Conservation (phyloP, 2,888 invertebrate genomes). For the Eristalis arbustorum region DNA sequence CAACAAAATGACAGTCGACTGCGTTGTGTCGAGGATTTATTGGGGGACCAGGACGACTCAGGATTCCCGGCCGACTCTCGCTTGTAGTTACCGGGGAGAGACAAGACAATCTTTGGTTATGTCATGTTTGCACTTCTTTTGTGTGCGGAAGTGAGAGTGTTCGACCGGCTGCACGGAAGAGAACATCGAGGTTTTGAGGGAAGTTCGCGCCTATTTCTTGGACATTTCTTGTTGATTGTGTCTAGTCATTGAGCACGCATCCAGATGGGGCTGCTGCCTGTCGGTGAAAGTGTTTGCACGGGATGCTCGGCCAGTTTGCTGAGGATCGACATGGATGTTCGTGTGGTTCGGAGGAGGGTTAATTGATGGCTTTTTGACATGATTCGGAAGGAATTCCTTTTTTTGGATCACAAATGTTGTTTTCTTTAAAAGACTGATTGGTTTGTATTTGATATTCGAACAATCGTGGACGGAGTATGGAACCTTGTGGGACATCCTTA, state of each 20-base stretch:
- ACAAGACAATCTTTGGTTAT: constrained; percentile 66
- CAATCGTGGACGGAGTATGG: too few species aligned
- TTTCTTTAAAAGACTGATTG: too few species aligned
- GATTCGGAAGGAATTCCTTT: too few species aligned
- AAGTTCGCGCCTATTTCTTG: constrained; percentile 57
- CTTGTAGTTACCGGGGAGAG: constrained; percentile 56
- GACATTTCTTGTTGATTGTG: constrained; percentile 5
- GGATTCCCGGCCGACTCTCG: constrained; percentile 8
- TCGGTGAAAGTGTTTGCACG: not conserved
- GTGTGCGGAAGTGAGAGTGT: constrained; percentile 41
- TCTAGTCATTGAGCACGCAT: not conserved
- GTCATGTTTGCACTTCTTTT: constrained; percentile 69
- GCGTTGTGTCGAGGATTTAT: constrained; percentile 57
- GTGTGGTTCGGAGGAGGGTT: too few species aligned
- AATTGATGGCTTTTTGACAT: too few species aligned
- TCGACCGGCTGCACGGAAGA: constrained; percentile 37
- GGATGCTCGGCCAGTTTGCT: not conserved
- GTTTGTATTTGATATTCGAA: too few species aligned
- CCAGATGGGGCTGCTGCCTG: not conserved
- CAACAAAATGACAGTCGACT: constrained; percentile 49
- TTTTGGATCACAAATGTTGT: too few species aligned
- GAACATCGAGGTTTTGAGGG: not conserved
- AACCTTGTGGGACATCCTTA: too few species aligned
- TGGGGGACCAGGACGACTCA: constrained; percentile 8
- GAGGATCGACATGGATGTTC: too few species aligned